Evolutionary conservation across 2,888 invertebrate species (phyloP).

Genomic region (Phyllotreta cruciferae): DNA sequence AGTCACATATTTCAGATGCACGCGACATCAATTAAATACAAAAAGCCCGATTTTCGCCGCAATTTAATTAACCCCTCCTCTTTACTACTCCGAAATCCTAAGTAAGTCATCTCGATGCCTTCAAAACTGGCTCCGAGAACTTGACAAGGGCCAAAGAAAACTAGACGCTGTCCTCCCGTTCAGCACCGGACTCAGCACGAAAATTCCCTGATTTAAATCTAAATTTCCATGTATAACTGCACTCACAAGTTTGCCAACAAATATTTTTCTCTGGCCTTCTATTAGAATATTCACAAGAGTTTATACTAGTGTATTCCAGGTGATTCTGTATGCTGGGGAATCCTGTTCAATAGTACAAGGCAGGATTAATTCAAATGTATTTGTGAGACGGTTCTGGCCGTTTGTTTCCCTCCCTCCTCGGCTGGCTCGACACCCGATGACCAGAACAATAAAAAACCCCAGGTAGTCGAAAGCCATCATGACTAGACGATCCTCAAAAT

Average conservation of each 20-base stretch:
- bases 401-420: constrained; percentile 21
- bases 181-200: background rate
- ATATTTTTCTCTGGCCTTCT: no score
- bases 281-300: no score
- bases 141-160: constrained; percentile 34
- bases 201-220: background rate
- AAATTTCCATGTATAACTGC: background rate
- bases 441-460: constrained; percentile 41
- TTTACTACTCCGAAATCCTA: constrained; percentile 24
- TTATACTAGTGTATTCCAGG: no score
- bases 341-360: no score
- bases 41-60: constrained; percentile 13
- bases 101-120: constrained; percentile 42
- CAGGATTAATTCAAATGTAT: no score
- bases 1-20: constrained; percentile 13
- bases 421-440: constrained; percentile 6
- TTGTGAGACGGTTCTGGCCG: background rate
- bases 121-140: constrained; percentile 34
- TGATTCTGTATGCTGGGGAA: no score
- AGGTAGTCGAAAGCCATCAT: constrained; percentile 43
- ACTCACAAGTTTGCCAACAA: background rate
- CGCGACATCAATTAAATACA: constrained; percentile 14
- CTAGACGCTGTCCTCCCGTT: constrained; percentile 6
- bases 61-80: constrained; percentile 11
- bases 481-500: constrained; percentile 41